Conservation (phyloP, 1,140 invertebrate genomes). For the Micrasema longulum region DNA sequence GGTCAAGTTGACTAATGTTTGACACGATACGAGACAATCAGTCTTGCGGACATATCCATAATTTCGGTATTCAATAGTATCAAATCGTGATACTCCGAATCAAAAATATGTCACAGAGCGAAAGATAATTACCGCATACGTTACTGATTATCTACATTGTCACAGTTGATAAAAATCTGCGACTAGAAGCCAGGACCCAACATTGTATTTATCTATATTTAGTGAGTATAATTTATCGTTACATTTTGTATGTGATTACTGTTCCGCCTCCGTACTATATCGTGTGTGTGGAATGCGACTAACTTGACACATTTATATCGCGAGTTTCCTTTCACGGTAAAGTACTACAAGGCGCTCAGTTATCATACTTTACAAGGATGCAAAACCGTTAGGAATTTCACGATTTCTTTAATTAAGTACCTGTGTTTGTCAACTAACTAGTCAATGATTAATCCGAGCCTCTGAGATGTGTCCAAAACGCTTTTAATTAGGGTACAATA, state of each 20-base stretch:
- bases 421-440: neutral
- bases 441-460: no score
- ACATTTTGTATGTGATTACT: conserved; percentile 4
- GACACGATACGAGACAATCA: neutral
- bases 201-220: neutral
- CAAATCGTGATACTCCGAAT: neutral
- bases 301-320: conserved; percentile 23
- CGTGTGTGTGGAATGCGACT: conserved; percentile 30
- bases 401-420: neutral
- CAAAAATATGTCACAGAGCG: conserved; percentile 3
- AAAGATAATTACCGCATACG: no score
- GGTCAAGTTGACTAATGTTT: no score
- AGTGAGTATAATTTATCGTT: no score
- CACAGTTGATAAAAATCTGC: conserved; percentile 13
- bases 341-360: neutral
- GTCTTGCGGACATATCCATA: conserved; percentile 6
- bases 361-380: conserved; percentile 23
- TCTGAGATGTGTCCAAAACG: no score
- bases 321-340: conserved; percentile 15
- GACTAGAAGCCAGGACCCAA: conserved; percentile 3
- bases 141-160: conserved; percentile 7
- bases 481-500: no score
- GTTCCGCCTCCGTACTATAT: conserved; percentile 30
- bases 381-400: conserved; percentile 6
- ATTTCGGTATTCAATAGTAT: conserved; percentile 1